Conservation (phyloP, 92 coral and sea anemone species). For the Nematostella vectensis region DNA sequence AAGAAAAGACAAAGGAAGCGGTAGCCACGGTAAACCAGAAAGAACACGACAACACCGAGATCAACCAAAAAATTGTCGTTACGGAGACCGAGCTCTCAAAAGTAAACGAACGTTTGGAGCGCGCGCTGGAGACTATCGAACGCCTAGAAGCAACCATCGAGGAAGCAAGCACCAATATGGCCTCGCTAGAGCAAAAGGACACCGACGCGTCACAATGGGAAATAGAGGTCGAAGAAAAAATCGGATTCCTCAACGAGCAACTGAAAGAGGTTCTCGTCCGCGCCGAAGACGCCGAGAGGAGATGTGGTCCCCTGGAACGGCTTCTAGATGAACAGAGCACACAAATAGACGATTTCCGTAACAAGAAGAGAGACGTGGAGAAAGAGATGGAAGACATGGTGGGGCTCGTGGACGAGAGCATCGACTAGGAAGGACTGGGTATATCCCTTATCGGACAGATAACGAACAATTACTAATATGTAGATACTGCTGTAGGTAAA, state of each 20-base stretch:
- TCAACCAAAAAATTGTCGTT: slow-evolving; percentile 50
- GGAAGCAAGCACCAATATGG: slow-evolving; percentile 56
- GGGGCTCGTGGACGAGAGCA: slow-evolving; percentile 22
- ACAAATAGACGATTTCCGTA: slow-evolving; percentile 31
- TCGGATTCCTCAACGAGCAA: slow-evolving; percentile 51
- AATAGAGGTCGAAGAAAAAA: slow-evolving; percentile 52
- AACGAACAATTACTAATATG: too few species aligned
- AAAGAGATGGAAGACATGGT: slow-evolving; percentile 71
- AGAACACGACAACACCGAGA: slow-evolving; percentile 53
- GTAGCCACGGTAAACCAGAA: slow-evolving; percentile 28
- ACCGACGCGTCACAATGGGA: slow-evolving; percentile 68
- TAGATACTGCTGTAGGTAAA: too few species aligned
- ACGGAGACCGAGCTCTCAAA: slow-evolving; percentile 59
- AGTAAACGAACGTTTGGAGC: slow-evolving; percentile 33
- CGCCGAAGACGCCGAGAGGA: slow-evolving; percentile 66
- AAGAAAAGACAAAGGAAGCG: slow-evolving; percentile 52
- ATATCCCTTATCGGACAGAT: background rate
- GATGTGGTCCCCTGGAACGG: slow-evolving; percentile 56
- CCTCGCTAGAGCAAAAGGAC: slow-evolving; percentile 49
- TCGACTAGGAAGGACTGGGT: slow-evolving; percentile 3
- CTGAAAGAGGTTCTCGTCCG: slow-evolving; percentile 46
- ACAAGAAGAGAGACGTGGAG: slow-evolving; percentile 25
- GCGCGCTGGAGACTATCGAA: slow-evolving; percentile 36
- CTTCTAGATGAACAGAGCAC: slow-evolving; percentile 35
- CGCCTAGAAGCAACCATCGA: slow-evolving; percentile 31